Conservation (phyloP, 2,888 invertebrate species). For the Eupithecia pulchellata region DNA sequence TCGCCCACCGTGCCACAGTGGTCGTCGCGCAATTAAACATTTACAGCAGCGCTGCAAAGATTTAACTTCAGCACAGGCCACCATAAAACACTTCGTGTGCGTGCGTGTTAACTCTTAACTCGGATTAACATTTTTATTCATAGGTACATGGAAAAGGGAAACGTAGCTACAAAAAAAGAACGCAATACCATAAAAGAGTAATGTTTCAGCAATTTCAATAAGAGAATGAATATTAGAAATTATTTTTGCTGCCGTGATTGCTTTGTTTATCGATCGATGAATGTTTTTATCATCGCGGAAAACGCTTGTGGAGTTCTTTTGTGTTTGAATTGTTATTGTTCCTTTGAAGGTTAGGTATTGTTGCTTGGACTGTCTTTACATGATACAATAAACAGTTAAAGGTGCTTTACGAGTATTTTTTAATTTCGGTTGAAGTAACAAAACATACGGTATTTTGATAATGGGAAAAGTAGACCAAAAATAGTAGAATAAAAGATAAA, state of each 20-base stretch:
- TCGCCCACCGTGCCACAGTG: too few species aligned
- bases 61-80: not conserved
- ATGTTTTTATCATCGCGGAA: slow-evolving; percentile 10
- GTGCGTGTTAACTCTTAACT: not conserved
- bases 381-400: not conserved
- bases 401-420: not conserved
- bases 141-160: not conserved
- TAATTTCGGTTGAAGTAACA: not conserved
- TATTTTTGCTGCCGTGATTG: slow-evolving; percentile 35
- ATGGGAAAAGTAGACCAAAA: not conserved
- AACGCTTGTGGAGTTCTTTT: slow-evolving; percentile 6
- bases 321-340: slow-evolving; percentile 5
- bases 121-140: slow-evolving; percentile 2
- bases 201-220: slow-evolving; percentile 44
- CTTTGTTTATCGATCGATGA: slow-evolving; percentile 23
- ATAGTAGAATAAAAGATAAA: not conserved
- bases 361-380: not conserved
- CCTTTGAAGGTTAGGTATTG: slow-evolving; percentile 1
- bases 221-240: slow-evolving; percentile 37
- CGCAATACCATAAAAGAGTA: slow-evolving; percentile 35
- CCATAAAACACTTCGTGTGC: not conserved
- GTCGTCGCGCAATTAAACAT: too few species aligned
- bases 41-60: not conserved
- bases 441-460: not conserved
- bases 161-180: slow-evolving; percentile 19